Evolutionary conservation across 1,140 invertebrate genomes (phyloP).

Genomic region (Drosophila eugracilis): DNA sequence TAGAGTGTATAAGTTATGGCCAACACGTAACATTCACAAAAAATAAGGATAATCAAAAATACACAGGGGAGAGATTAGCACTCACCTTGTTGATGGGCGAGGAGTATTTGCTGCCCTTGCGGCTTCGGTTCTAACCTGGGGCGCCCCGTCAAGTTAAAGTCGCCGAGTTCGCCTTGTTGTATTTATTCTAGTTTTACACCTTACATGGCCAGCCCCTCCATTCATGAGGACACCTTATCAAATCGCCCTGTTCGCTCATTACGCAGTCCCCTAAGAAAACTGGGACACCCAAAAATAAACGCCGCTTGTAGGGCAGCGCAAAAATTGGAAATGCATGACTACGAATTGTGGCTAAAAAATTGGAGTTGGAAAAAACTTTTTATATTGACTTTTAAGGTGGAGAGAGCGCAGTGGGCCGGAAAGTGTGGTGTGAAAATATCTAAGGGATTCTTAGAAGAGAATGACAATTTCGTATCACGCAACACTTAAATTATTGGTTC

Average conservation of each 20-base stretch:
- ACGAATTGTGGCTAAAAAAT: constrained; percentile 62
- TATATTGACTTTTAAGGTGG: constrained; percentile 78
- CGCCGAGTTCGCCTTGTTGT: constrained; percentile 7
- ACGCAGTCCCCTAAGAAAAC: constrained; percentile 48
- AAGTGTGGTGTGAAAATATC: constrained; percentile 17
- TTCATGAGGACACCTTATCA: constrained; percentile 73
- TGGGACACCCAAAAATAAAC: constrained; percentile 16
- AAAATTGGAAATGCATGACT: constrained; percentile 81
- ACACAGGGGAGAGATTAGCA: constrained; percentile 82
- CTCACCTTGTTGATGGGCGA: constrained; percentile 39
- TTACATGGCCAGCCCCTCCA: constrained; percentile 46
- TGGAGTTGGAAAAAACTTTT: constrained; percentile 52
- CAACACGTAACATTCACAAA: constrained; percentile 82
- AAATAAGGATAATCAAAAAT: constrained; percentile 84
- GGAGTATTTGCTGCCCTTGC: constrained; percentile 53
- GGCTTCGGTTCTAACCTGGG: constrained; percentile 77
- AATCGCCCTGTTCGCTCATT: constrained; percentile 62
- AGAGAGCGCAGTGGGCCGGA: constrained; percentile 15
- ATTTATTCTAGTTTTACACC: constrained; percentile 57
- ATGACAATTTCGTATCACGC: not conserved
- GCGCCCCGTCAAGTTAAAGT: constrained; percentile 27
- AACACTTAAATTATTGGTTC: constrained; percentile 3
- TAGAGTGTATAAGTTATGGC: constrained; percentile 77
- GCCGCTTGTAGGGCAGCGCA: constrained; percentile 66
- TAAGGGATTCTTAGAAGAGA: not conserved